A percentile compares a stretch with the other conserved stretches of the same genome.
Conservation (phyloP, 1,140 invertebrate species). For the Rhyzopertha dominica region DNA sequence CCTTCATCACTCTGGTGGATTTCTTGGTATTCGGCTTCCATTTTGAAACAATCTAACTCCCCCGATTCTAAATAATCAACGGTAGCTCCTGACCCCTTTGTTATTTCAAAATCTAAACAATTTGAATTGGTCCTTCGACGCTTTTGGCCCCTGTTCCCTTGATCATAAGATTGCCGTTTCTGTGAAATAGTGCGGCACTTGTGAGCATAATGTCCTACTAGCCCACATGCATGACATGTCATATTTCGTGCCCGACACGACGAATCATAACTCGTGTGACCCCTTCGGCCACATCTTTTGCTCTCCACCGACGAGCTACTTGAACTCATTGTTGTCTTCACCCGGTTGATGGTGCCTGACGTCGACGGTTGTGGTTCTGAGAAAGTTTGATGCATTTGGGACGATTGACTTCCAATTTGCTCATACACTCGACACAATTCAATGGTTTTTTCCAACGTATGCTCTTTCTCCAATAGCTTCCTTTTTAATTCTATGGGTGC, state of each 20-base stretch:
- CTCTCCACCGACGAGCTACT: too few species aligned
- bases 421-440: conserved; percentile 23
- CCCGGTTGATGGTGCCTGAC: too few species aligned
- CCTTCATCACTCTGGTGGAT: too few species aligned
- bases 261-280: conserved; percentile 15
- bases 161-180: conserved; percentile 1
- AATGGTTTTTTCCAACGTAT: conserved; percentile 22
- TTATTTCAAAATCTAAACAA: too few species aligned
- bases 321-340: too few species aligned
- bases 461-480: conserved; percentile 32
- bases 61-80: too few species aligned
- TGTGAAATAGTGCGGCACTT: conserved; percentile 12
- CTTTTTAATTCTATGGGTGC: conserved; percentile 27
- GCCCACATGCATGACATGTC: conserved; percentile 17
- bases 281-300: too few species aligned
- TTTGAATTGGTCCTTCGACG: too few species aligned
- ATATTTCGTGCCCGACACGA: conserved; percentile 5
- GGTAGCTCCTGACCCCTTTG: background rate
- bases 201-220: conserved; percentile 16
- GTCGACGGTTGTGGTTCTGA: too few species aligned
- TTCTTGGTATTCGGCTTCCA: conserved; percentile 1
- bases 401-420: conserved; percentile 12
- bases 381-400: too few species aligned
- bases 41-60: conserved; percentile 15
- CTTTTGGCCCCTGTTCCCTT: background rate